Percentiles rank a stretch among this genome's conserved stretches.
phyloP scores from a whole-genome alignment of 2,888 invertebrate genomes.

The Molorchus minor region DNA sequence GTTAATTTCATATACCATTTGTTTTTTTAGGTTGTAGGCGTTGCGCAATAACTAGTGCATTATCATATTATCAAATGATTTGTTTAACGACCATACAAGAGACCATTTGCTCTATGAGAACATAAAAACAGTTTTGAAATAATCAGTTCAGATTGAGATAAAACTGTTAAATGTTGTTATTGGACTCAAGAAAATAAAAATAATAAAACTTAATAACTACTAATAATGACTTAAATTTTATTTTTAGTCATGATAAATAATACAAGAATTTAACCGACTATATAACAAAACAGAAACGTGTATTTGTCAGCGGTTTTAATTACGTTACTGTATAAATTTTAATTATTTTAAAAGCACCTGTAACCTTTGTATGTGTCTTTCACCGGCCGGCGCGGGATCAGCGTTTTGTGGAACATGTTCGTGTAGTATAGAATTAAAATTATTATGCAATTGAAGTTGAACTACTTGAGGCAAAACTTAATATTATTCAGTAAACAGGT shows the following conservation, averaged over 20 bases:
- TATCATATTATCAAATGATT: no score
- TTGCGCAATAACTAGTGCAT: no score
- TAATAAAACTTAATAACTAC: background rate
- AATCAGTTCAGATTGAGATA: background rate
- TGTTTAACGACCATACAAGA: no score
- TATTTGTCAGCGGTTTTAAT: conserved; percentile 11
- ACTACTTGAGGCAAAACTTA: background rate
- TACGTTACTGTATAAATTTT: background rate
- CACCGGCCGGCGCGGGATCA: no score
- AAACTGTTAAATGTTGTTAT: background rate
- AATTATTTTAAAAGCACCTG: background rate
- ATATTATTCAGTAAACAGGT: conserved; percentile 5
- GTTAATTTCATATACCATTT: no score
- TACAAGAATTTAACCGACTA: conserved; percentile 3
- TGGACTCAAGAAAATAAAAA: no score
- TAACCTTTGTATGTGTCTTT: background rate
- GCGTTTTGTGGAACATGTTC: no score
- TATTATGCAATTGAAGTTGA: no score
- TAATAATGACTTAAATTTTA: conserved; percentile 11
- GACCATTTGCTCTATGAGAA: no score
- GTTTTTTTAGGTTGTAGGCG: no score
- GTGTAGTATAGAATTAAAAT: no score
- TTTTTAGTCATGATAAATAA: conserved; percentile 14
- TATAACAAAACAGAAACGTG: conserved; percentile 4
- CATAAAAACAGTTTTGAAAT: background rate